Percentiles rank a stretch among this genome's conserved stretches.
These are phyloP conservation scores for Lepidurus apus DNA, from an alignment of 1,140 invertebrate genomes.

Conservation along the genomic window DNA sequence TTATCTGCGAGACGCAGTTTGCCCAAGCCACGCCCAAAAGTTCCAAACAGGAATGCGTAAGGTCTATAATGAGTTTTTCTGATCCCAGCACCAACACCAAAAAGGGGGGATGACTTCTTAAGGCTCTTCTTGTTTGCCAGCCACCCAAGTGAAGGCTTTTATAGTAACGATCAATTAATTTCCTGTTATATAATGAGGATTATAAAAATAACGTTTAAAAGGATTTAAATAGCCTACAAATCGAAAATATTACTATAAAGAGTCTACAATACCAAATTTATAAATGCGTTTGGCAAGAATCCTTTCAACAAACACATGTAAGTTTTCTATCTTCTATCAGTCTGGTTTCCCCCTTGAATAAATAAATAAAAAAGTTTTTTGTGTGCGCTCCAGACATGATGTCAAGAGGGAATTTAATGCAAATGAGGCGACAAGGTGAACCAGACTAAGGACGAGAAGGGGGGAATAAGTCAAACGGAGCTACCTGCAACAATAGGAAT, in stretches of 20 bases:
- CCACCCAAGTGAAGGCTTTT: too few relatives aligned
- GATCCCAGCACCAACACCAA: neutral
- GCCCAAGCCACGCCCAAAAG: neutral
- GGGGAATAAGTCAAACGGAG: neutral
- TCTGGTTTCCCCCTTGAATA: neutral
- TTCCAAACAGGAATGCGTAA: neutral
- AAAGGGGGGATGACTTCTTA: too few relatives aligned
- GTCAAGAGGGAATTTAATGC: conserved; percentile 2
- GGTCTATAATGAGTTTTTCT: neutral
- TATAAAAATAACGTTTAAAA: too few relatives aligned
- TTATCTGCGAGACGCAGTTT: neutral
- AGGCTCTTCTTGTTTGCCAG: too few relatives aligned
- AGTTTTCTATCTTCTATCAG: neutral
- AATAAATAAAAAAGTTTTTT: neutral
- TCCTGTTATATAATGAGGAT: too few relatives aligned
- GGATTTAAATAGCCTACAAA: too few relatives aligned
- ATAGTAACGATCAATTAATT: too few relatives aligned
- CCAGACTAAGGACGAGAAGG: conserved; percentile 16
- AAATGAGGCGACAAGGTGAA: conserved; percentile 14
- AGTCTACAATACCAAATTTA: too few relatives aligned
- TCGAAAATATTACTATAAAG: too few relatives aligned
- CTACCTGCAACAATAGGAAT: neutral
- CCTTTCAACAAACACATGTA: neutral
- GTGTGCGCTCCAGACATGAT: neutral
- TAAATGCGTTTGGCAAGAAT: too few relatives aligned